phyloP scores from a whole-genome alignment of 2,797 vertebrate species.

The Lithobates pipiens region DNA sequence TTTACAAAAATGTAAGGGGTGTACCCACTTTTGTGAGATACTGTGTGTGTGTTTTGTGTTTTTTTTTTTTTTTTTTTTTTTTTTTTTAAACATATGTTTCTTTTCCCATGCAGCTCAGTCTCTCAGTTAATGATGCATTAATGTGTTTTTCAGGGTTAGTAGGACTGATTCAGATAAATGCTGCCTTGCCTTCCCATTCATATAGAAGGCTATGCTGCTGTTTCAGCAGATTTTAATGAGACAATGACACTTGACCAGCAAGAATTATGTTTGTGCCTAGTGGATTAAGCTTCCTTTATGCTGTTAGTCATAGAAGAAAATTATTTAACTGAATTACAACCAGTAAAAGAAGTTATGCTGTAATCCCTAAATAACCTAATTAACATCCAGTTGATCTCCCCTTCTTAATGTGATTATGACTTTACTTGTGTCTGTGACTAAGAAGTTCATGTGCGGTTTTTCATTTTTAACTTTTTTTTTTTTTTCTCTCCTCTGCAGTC shows the following conservation, averaged over 20 bases:
- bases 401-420: not conserved
- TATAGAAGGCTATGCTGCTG: not conserved
- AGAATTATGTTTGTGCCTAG: not conserved
- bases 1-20: too few species aligned
- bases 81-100: not conserved
- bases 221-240: not conserved
- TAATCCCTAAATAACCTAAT: not conserved
- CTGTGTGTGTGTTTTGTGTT: too few species aligned
- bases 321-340: not conserved
- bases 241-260: not conserved
- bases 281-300: not conserved
- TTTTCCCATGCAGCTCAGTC: not conserved
- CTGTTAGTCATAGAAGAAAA: not conserved
- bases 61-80: too few species aligned
- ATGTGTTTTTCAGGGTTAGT: not conserved
- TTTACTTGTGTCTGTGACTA: not conserved
- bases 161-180: not conserved
- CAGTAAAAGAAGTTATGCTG: not conserved
- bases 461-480: constrained; percentile 22
- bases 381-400: constrained; percentile 23
- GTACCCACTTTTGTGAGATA: too few species aligned
- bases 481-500: constrained; percentile 78
- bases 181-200: not conserved
- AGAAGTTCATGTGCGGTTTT: not conserved
- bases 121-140: not conserved